Evolutionary conservation across 2,888 invertebrate genomes (phyloP).

Genomic region (Dyspetes luteomarginatus): DNA sequence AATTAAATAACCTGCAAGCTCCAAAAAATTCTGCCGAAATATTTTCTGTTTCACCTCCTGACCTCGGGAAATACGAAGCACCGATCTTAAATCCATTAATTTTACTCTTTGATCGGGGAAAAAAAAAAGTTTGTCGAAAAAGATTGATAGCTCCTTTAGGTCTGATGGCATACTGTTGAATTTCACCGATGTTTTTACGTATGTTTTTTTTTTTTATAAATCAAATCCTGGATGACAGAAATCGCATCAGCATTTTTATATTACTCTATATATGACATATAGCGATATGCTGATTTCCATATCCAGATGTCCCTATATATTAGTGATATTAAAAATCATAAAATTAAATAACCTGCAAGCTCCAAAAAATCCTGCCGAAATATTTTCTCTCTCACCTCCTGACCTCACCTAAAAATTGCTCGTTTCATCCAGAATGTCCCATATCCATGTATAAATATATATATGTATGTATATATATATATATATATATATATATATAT

Average conservation of each 20-base stretch:
- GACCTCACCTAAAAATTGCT: no score
- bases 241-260: neutral
- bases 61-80: no score
- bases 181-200: neutral
- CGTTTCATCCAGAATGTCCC: no score
- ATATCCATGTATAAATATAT: no score
- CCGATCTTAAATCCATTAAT: no score
- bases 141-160: slow-evolving; percentile 5
- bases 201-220: neutral
- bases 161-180: neutral
- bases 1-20: neutral
- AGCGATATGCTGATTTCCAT: neutral
- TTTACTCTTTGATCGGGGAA: slow-evolving; percentile 1
- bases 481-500: no score
- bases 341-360: neutral
- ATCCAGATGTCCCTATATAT: neutral
- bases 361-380: no score
- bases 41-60: no score
- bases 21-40: no score
- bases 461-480: no score
- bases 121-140: slow-evolving; percentile 13
- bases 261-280: neutral
- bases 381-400: no score
- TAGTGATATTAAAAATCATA: neutral
- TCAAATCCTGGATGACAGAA: neutral